These are phyloP conservation scores for Ennomos erosarius DNA, from an alignment of 2,888 invertebrate genomes.

Conservation along the genomic window DNA sequence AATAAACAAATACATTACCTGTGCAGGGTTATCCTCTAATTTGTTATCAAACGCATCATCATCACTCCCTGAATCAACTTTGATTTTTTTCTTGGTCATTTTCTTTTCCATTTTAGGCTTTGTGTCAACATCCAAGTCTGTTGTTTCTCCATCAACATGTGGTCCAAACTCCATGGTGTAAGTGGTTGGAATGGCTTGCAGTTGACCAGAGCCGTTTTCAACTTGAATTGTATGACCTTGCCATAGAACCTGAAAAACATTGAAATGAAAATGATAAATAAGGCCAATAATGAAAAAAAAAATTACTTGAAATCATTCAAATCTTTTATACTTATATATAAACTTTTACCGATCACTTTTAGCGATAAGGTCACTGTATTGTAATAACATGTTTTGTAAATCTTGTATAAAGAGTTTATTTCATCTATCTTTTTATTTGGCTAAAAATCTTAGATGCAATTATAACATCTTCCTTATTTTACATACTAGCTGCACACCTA, in stretches of 20 bases:
- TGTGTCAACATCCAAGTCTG: slow-evolving; percentile 74
- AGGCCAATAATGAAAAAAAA: too few relatives aligned
- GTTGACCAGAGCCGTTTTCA: slow-evolving; percentile 77
- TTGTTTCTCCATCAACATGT: slow-evolving; percentile 64
- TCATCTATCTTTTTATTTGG: too few relatives aligned
- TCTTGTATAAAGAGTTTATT: too few relatives aligned
- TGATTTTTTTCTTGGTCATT: slow-evolving; percentile 77
- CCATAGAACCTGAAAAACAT: slow-evolving; percentile 85
- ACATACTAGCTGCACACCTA: too few relatives aligned
- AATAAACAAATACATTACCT: slow-evolving; percentile 56
- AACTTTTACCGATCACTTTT: too few relatives aligned
- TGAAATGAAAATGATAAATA: not conserved
- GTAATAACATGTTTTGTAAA: too few relatives aligned
- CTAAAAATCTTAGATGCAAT: too few relatives aligned
- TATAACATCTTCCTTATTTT: too few relatives aligned
- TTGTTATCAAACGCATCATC: slow-evolving; percentile 87
- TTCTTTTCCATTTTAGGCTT: slow-evolving; percentile 81
- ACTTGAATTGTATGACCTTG: slow-evolving; percentile 88
- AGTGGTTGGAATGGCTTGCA: slow-evolving; percentile 66
- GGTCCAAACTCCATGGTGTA: slow-evolving; percentile 74
- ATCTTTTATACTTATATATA: too few relatives aligned
- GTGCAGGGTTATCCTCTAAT: slow-evolving; percentile 88
- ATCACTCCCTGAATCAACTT: slow-evolving; percentile 77
- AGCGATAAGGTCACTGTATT: too few relatives aligned
- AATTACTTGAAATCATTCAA: too few relatives aligned